Percentiles rank a stretch among this genome's conserved stretches.
Conservation (phyloP, 1,140 invertebrate species). For the Oedothorax gibbosus region DNA sequence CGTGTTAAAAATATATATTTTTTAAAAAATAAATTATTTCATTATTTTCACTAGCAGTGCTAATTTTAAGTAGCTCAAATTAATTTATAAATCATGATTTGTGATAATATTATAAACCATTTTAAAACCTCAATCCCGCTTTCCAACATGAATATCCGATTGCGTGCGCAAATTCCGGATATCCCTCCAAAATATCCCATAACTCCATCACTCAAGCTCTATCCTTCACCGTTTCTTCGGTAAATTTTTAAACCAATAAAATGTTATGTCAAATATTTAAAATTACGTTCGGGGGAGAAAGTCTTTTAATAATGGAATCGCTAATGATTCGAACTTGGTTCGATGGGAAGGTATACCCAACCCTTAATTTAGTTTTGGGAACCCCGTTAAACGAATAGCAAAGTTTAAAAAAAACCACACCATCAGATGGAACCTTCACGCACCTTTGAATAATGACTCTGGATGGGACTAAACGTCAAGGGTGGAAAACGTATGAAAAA, state of each 20-base stretch:
- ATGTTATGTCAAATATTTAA: conserved; percentile 1
- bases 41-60: no score
- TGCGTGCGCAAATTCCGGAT: no score
- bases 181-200: background rate
- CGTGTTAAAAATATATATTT: no score
- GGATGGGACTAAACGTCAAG: conserved; percentile 30
- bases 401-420: background rate
- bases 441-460: conserved; percentile 36
- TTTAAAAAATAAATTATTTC: no score
- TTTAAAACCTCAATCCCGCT: no score
- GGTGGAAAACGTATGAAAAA: conserved; percentile 10
- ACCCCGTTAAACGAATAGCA: background rate
- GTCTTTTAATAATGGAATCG: conserved; percentile 29
- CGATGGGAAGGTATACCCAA: conserved; percentile 15
- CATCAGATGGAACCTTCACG: conserved; percentile 12
- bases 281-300: background rate
- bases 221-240: background rate
- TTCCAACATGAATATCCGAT: no score
- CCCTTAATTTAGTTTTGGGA: conserved; percentile 17
- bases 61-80: no score
- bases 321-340: conserved; percentile 6
- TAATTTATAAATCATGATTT: no score
- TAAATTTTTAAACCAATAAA: conserved; percentile 7
- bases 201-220: background rate
- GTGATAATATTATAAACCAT: no score